Base-by-base conservation (phyloP, 1,140 invertebrate species). In the Hypothenemus hampei region DNA sequence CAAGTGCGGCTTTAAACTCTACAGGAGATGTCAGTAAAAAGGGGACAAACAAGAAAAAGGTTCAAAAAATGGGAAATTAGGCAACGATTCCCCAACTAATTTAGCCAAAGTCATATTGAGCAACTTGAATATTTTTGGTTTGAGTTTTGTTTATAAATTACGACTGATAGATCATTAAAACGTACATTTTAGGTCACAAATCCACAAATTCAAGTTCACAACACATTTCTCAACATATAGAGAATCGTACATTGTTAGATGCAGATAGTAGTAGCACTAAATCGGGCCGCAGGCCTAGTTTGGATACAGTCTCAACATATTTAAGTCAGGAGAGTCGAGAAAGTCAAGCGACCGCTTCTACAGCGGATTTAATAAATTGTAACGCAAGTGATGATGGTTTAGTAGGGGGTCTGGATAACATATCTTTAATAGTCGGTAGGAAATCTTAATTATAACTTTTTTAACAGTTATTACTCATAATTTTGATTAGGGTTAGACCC, bases 221-320 rank as follows among this genome's bases (percentile, higher is more conserved):
- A 64, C 16, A 40, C 7, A 24, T 41, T 21, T 35, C 54, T 31
- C 64, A 59, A 64, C 61, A 50, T 44, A 62, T 59, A 21, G 49
- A 65, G 54, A 48, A 67, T 60, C 69, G 74, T 46, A 65, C 69
- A 22, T 72, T 79, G 35, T 65, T 81, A 46, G 81, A 86, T 67
- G 78, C 76, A 29, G 81, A 87, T 68, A 81, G 82, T 35, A 82
- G 81, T 57, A 83, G 82, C 65, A 81, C 81, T 58, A 82, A 83
- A 69, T 83, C 83, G 62, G 81, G 84, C 43, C 74, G 86, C 7
- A 76, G 87, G 33, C 87, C 86, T 18, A 90, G 85, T 69, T 82
- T 89, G 15, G 88, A 91, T 70, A 91, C 88, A 16, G 86, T 91
- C 16, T 91, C 87, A 47, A 93, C 89, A 0, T 91, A 91, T 75